A percentile compares a stretch with the other conserved stretches of the same genome.
Conservation (phyloP, 2,888 invertebrate genomes). For the Creontiades dilutus region DNA sequence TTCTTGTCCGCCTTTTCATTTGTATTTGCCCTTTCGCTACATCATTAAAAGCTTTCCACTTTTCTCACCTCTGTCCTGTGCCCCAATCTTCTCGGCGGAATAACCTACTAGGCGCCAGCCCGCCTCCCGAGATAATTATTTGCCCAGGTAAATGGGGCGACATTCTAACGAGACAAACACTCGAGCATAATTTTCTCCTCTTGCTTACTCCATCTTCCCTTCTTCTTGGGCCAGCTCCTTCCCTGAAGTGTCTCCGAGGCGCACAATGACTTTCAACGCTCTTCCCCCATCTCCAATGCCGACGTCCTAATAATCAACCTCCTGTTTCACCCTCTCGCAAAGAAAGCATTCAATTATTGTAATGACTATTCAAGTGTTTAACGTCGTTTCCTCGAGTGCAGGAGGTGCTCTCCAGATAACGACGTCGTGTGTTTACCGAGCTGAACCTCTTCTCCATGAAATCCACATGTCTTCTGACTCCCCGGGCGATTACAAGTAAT, state of each 20-base stretch:
- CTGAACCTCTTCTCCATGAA: not conserved
- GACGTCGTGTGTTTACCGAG: not conserved
- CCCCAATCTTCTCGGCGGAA: slow-evolving; percentile 16
- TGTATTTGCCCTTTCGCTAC: slow-evolving; percentile 67
- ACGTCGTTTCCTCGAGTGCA: not conserved
- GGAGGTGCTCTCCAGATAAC: not conserved
- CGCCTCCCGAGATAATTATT: slow-evolving; percentile 61
- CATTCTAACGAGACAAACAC: slow-evolving; percentile 69
- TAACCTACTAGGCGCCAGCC: not conserved
- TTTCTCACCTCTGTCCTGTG: not conserved
- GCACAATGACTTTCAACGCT: slow-evolving; percentile 21
- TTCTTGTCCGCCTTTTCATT: slow-evolving; percentile 61
- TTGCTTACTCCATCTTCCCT: slow-evolving; percentile 16
- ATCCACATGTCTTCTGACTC: too few relatives aligned
- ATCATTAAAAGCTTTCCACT: slow-evolving; percentile 62
- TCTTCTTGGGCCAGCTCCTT: not conserved
- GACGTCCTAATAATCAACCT: slow-evolving; percentile 32
- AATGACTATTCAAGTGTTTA: slow-evolving; percentile 26
- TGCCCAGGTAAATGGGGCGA: slow-evolving; percentile 69
- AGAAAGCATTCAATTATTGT: slow-evolving; percentile 5
- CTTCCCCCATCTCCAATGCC: not conserved
- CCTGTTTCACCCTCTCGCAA: not conserved
- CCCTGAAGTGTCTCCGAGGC: slow-evolving; percentile 14
- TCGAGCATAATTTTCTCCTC: slow-evolving; percentile 67
- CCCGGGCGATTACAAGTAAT: too few relatives aligned